Evolutionary conservation across 2,888 invertebrate species (phyloP), one percentile per base, ranked within the genome.

Genomic region (Uloborus plumipes): DNA sequence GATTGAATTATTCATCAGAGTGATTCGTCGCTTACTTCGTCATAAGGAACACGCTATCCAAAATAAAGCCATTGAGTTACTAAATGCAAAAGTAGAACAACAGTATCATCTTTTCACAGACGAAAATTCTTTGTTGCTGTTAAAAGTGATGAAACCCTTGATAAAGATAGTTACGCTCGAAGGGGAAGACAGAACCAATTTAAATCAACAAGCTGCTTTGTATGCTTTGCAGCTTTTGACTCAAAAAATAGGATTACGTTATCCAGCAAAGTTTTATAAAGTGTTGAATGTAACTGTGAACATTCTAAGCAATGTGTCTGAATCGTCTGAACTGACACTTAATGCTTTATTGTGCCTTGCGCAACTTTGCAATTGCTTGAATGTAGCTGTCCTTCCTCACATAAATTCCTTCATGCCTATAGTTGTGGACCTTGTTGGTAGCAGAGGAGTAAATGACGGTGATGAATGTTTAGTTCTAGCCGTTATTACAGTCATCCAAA

Each of bases 211-310:
- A 90, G 94, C 94, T 0, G 94, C 95, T 0, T 90, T 98, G 47
- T 91, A 95, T 61, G 93, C 94, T 0, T 89, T 97, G 62, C 97
- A 97, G 89, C 89, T 96, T 16, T 88, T 97, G n/a, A 93, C 94
- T 0, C 93, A 93, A 88, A 89, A 92, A 81, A 89, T 96, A 65
- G 95, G 94, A 0, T 87, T 90, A 0, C 90, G 92, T 26, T 91
- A 94, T 86, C 93, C 94, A 0, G 91, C 92, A 11, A 91, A 92
- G 50, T 96, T 97, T 87, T 92, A 93, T 84, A 90, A 92, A 49
- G 91, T 95, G 49, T 89, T 96, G 13, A 92, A 92, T 81, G 91
- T 92, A 16, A 91, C 94, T 0, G 93, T 93, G 0, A 91, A 92
- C 70, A 85, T 91, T 93, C 67, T 91, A 92, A 61, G 50, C n/a